A percentile compares a stretch with the other conserved stretches of the same genome.
Evolutionary conservation across 1,140 invertebrate genomes (phyloP).

Genomic region (Cotesia chilonis): DNA sequence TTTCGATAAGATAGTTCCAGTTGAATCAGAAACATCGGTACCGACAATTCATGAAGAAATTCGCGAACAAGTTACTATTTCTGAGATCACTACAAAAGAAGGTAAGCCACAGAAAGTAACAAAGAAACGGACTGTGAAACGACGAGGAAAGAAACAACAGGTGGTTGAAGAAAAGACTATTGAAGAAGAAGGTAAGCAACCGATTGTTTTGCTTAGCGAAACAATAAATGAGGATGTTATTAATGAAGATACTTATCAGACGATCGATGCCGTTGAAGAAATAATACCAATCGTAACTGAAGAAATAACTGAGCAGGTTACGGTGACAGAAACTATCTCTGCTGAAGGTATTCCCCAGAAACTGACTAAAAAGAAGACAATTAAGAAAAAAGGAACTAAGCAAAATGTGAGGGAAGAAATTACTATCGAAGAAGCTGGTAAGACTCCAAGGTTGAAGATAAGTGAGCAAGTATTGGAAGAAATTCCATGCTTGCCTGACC

Average conservation of each 20-base stretch:
- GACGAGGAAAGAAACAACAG: constrained; percentile 52
- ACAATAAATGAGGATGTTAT: constrained; percentile 43
- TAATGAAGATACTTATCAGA: constrained; percentile 39
- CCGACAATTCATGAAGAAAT: constrained; percentile 35
- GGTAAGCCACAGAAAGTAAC: constrained; percentile 45
- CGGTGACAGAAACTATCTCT: constrained; percentile 60
- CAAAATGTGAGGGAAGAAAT: constrained; percentile 61
- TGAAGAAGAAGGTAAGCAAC: constrained; percentile 60
- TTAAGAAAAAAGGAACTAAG: constrained; percentile 48
- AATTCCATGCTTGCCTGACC: neutral
- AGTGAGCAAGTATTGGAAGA: constrained; percentile 50
- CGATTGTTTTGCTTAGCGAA: constrained; percentile 53
- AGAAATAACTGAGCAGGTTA: constrained; percentile 60
- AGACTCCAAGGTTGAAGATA: constrained; percentile 55
- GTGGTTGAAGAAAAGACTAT: constrained; percentile 47
- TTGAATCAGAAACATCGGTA: constrained; percentile 17
- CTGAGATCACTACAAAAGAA: constrained; percentile 43
- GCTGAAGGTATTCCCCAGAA: constrained; percentile 57
- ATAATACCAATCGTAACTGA: constrained; percentile 44
- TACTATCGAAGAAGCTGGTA: constrained; percentile 61
- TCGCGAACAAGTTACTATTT: constrained; percentile 38
- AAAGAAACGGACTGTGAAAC: constrained; percentile 41
- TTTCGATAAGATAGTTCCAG: constrained; percentile 35
- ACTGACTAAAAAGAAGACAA: constrained; percentile 45
- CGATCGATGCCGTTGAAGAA: constrained; percentile 29